Evolutionary conservation across 2,113 vertebrate genomes (phyloP).

Genomic region (pig (Sus scrofa)): DNA sequence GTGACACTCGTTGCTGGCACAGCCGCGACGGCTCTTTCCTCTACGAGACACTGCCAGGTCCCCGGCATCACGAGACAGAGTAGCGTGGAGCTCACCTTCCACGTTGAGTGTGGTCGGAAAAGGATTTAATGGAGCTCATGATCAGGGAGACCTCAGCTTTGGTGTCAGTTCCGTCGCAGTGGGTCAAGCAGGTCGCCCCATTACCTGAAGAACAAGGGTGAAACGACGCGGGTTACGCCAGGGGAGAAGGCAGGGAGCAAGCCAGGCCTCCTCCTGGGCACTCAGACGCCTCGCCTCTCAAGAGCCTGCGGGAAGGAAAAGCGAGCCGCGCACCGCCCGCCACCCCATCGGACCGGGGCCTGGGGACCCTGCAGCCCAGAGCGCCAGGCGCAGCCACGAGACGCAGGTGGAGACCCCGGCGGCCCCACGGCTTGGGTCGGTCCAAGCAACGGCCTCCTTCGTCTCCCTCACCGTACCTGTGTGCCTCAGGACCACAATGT

Average conservation of each 20-base stretch:
- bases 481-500: slow-evolving; percentile 96
- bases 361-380: slow-evolving; percentile 42
- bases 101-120: slow-evolving; percentile 85
- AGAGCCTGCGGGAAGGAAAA: neutral
- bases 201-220: slow-evolving; percentile 89
- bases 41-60: rapidly evolving
- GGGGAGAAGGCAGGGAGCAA: rapidly evolving
- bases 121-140: slow-evolving; percentile 90
- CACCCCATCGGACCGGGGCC: slow-evolving; percentile 54
- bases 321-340: neutral
- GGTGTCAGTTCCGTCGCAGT: slow-evolving; percentile 95
- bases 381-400: neutral
- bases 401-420: neutral
- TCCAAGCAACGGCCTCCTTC: slow-evolving; percentile 31
- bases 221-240: neutral
- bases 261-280: neutral
- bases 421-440: neutral
- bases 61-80: rapidly evolving
- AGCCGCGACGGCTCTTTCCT: neutral
- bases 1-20: neutral
- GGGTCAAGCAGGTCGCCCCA: slow-evolving; percentile 95
- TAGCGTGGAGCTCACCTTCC: slow-evolving; percentile 91
- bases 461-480: slow-evolving; percentile 91
- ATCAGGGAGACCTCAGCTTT: slow-evolving; percentile 92
- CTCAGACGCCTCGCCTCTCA: neutral